Percentiles rank a stretch among this genome's conserved stretches.
phyloP scores from a whole-genome alignment of 2,888 invertebrate genomes.

The Campoplex nolae region DNA sequence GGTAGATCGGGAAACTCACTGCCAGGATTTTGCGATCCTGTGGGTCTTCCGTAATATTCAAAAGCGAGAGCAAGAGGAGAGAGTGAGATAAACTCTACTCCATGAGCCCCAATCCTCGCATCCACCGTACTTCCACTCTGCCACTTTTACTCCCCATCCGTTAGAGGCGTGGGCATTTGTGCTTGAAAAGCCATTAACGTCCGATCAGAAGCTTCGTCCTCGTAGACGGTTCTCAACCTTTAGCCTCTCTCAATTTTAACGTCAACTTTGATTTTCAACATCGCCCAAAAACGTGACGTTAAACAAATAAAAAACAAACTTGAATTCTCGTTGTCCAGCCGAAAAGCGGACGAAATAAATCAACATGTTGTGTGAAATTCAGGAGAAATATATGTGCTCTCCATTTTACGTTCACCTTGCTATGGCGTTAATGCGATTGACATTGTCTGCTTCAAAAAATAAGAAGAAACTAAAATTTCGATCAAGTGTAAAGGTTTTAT shows the following conservation, averaged over 20 bases:
- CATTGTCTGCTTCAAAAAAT: not conserved
- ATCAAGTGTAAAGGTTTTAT: not conserved
- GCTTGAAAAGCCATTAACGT: conserved; percentile 76
- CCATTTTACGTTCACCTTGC: not conserved
- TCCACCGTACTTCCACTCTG: conserved; percentile 35
- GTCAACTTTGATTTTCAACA: conserved; percentile 8
- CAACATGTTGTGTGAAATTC: not conserved
- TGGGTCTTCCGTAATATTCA: conserved; percentile 56
- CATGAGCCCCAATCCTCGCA: conserved; percentile 54
- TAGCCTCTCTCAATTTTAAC: not conserved
- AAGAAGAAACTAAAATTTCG: not conserved
- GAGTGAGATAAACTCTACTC: conserved; percentile 26
- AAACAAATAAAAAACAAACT: conserved; percentile 1
- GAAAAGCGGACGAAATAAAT: not conserved
- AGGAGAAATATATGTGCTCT: not conserved
- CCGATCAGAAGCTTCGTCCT: conserved; percentile 57
- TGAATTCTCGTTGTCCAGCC: not conserved
- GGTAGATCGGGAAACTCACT: conserved; percentile 40
- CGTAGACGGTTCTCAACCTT: conserved; percentile 21
- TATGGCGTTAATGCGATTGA: not conserved
- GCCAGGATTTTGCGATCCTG: conserved; percentile 50
- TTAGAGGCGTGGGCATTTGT: conserved; percentile 67
- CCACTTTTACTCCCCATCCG: conserved; percentile 54
- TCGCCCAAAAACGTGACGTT: not conserved
- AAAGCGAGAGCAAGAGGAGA: conserved; percentile 17